These are phyloP conservation scores for Microcebus murinus DNA, from an alignment of 2,113 vertebrate genomes.

Conservation along the genomic window DNA sequence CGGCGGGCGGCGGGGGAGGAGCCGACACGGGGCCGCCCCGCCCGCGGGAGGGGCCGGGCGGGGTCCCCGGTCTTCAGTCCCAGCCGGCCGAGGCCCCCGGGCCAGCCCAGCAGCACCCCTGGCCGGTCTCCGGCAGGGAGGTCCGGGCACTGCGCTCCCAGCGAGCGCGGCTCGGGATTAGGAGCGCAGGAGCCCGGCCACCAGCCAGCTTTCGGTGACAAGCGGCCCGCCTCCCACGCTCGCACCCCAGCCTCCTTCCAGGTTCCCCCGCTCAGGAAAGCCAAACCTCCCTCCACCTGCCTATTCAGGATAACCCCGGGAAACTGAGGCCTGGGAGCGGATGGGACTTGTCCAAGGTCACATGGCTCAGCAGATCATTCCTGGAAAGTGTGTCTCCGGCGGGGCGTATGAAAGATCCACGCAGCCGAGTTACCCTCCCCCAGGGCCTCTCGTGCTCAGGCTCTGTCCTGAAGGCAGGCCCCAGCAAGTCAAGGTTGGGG, in stretches of 20 bases:
- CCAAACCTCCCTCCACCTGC: neutral
- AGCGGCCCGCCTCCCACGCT: neutral
- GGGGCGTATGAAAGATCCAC: neutral
- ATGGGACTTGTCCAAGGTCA: constrained; percentile 34
- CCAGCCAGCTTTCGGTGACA: neutral
- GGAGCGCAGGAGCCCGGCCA: neutral
- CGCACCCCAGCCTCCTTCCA: neutral
- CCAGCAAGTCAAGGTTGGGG: neutral
- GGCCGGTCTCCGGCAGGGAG: neutral
- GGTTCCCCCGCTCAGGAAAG: neutral
- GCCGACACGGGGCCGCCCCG: constrained; percentile 55
- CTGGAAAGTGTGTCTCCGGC: neutral
- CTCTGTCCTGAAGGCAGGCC: neutral
- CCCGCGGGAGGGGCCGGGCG: constrained; percentile 38
- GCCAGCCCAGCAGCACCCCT: neutral
- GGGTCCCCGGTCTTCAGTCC: neutral
- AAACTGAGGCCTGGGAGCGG: neutral
- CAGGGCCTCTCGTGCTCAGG: neutral
- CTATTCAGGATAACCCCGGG: neutral
- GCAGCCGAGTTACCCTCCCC: fast-evolving
- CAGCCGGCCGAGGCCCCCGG: fast-evolving
- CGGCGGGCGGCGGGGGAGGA: constrained; percentile 45
- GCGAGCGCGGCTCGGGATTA: neutral
- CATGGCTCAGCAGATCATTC: neutral
- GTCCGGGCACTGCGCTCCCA: neutral